Percentiles rank a stretch among this genome's conserved stretches.
These are phyloP conservation scores for Onychorhynchus coronatus DNA, from an alignment of 2,113 vertebrate species.

Conservation along the genomic window DNA sequence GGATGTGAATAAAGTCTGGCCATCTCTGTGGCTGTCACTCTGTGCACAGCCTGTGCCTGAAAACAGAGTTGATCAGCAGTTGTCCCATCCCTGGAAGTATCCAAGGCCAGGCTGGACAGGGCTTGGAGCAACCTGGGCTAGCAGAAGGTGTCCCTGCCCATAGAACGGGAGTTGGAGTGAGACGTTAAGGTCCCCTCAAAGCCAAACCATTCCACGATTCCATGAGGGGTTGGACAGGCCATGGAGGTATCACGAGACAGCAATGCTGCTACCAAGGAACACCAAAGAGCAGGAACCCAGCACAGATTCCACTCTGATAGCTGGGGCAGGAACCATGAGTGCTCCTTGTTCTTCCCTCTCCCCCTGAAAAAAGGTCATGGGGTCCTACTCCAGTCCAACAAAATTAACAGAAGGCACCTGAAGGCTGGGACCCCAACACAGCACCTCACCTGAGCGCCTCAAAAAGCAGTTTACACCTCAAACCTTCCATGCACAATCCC, in stretches of 20 bases:
- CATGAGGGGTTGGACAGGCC: neutral
- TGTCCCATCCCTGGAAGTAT: neutral
- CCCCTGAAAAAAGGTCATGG: neutral
- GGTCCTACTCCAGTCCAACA: neutral
- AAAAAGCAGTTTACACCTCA: neutral
- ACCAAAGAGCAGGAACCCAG: neutral
- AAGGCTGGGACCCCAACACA: fast-evolving
- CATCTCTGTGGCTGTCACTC: neutral
- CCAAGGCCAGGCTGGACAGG: neutral
- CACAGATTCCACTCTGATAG: neutral
- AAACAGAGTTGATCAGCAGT: neutral
- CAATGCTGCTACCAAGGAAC: neutral
- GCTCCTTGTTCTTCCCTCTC: neutral
- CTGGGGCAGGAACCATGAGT: neutral
- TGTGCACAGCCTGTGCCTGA: neutral
- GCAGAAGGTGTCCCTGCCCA: neutral
- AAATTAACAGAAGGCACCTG: neutral
- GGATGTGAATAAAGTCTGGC: neutral
- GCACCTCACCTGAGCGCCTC: neutral
- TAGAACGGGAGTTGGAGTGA: neutral
- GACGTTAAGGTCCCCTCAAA: neutral
- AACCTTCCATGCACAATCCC: neutral
- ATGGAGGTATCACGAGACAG: neutral
- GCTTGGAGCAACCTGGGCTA: neutral
- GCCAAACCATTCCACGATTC: neutral